Base-by-base conservation (phyloP, 2,797 vertebrate species). In the Pteronotus mesoamericanus region DNA sequence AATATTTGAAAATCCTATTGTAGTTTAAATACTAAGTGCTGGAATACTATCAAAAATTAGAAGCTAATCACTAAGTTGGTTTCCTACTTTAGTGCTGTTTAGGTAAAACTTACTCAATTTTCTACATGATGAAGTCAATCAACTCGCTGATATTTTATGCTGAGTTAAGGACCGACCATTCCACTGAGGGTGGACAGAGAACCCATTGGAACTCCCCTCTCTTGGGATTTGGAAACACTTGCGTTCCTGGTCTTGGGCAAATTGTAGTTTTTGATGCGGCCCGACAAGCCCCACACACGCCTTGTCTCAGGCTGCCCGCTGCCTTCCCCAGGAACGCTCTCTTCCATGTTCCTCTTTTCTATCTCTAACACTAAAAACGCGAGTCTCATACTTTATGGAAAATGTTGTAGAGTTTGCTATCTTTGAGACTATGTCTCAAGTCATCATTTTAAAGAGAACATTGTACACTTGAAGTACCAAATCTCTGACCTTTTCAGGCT, bases 401-500 rank as follows among this genome's bases (percentile, higher is more conserved):
- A 80, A 55, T 57, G 6, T 61, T 57, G 10, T 51, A 32, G 26
- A 64, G 12, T 84, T 92, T 93, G 42, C 69, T 92, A 55, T 77
- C 55, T 69, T 91, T 82, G 32, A 87, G 7, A 82, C 18, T 55
- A n/a, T 42, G 34, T 57, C 37, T 91, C 66, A 0, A 53, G 11
- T 22, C 42, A 80, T 82, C 39, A 75, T 93, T 96, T 95, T 55
- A 88, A 79, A 95, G 53, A 71, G 55, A 74, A 37, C 51, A 64
- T 68, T 94, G 12, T 74, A 15, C 55, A 59, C 37, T 68, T 79
- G 11, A 68, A 74, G 4, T 72, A 53, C 11, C 21, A 69, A 72
- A 84, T 92, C 26, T 84, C 61, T 80, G 71, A 96, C 21, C 79
- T 93, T 96, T 94, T 87, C 75, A 90, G 84, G 16, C 64, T 78